phyloP scores from a whole-genome alignment of 2,113 vertebrate species.

The Lophotis ruficrista region DNA sequence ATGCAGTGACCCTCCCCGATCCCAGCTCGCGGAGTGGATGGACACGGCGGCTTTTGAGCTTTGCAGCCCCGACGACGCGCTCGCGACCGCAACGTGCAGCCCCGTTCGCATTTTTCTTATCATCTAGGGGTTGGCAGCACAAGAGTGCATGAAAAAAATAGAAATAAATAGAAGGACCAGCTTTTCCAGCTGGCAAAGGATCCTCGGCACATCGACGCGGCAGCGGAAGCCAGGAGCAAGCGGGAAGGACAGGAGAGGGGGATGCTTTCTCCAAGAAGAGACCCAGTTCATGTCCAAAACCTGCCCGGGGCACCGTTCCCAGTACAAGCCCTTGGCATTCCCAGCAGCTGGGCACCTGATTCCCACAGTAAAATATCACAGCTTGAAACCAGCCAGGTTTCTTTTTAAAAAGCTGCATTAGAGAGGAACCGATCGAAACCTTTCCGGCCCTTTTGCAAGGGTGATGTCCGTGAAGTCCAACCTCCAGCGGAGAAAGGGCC shows the following conservation, averaged over 20 bases:
- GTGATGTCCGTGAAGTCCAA: rapidly evolving
- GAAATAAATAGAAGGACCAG: background rate
- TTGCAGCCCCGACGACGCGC: background rate
- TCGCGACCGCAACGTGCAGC: rapidly evolving
- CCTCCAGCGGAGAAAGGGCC: background rate
- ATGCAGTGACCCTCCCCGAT: rapidly evolving
- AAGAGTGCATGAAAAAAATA: background rate
- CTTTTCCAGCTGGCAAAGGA: conserved; percentile 11
- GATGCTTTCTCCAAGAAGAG: background rate
- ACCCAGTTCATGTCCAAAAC: conserved; percentile 17
- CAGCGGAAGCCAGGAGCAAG: background rate
- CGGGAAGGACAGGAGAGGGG: background rate
- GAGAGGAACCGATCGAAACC: background rate
- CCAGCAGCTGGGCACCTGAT: background rate
- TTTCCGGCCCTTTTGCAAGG: background rate
- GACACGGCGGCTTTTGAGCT: background rate
- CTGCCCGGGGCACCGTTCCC: background rate
- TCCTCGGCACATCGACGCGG: background rate
- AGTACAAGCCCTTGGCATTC: background rate
- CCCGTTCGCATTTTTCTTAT: background rate
- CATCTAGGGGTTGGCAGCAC: background rate
- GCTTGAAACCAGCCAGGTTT: background rate
- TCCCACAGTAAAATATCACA: background rate
- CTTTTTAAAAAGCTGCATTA: background rate
- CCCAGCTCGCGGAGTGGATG: rapidly evolving